Conservation (phyloP, 2,797 vertebrate species). For the Hoplostethus atlanticus region DNA sequence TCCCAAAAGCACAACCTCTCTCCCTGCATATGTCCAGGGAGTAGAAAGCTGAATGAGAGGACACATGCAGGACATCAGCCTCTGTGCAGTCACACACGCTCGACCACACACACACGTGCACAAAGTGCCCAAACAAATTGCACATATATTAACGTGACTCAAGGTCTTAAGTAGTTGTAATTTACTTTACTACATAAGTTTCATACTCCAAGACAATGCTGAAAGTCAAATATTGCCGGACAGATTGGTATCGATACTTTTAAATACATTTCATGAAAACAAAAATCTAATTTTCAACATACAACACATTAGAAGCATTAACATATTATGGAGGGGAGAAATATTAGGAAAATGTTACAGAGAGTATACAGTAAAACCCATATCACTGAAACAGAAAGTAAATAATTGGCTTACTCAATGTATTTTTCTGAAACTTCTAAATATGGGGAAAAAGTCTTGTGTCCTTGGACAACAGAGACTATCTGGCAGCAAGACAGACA, state of each 20-base stretch:
- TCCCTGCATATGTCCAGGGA: constrained; percentile 1
- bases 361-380: background rate
- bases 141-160: background rate
- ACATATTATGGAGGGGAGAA: background rate
- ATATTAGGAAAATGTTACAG: background rate
- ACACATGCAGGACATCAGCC: background rate
- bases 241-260: background rate
- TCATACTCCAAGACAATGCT: background rate
- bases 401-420: constrained; percentile 17
- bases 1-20: constrained; percentile 29
- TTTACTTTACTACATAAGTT: background rate
- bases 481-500: background rate
- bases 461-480: constrained; percentile 6
- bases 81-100: background rate
- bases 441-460: background rate
- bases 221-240: background rate
- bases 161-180: background rate
- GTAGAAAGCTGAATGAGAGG: background rate
- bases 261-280: too few species aligned
- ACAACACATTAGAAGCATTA: background rate
- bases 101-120: background rate
- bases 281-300: background rate
- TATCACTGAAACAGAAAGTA: background rate
- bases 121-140: background rate
- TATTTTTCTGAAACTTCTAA: constrained; percentile 14